These are phyloP conservation scores for Phaetusa simplex DNA, from an alignment of 2,113 vertebrate species.

Conservation along the genomic window DNA sequence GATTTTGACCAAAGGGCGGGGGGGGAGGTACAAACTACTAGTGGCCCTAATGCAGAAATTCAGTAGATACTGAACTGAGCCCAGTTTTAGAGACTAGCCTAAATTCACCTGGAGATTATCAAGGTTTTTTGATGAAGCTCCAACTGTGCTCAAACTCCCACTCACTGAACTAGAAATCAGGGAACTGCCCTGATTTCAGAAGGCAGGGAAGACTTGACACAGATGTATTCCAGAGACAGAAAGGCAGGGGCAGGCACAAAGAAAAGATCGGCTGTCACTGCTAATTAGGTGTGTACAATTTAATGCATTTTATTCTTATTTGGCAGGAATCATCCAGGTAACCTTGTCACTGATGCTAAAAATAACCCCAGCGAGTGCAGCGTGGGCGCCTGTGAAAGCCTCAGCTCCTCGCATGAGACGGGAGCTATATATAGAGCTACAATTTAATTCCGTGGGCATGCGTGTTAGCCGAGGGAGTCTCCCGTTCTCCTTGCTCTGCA, in stretches of 20 bases:
- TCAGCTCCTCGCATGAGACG: not conserved
- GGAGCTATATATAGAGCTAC: constrained; percentile 19
- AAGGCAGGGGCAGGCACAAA: not conserved
- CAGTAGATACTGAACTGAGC: not conserved
- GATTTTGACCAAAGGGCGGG: not conserved
- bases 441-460: not conserved
- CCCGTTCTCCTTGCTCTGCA: not conserved
- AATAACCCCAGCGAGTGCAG: not conserved
- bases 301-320: not conserved
- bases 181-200: not conserved
- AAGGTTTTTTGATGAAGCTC: not conserved
- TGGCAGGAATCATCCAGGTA: constrained; percentile 34
- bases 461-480: not conserved
- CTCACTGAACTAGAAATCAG: not conserved
- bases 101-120: not conserved
- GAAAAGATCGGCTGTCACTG: not conserved
- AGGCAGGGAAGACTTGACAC: not conserved
- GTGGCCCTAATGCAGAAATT: not conserved
- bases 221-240: constrained; percentile 7
- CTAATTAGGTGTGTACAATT: constrained; percentile 12
- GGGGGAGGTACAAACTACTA: not conserved
- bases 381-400: not conserved
- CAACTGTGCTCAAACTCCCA: not conserved
- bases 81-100: not conserved
- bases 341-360: constrained; percentile 31